Conservation (phyloP, 2,113 vertebrate species). For the Chauna torquata region DNA sequence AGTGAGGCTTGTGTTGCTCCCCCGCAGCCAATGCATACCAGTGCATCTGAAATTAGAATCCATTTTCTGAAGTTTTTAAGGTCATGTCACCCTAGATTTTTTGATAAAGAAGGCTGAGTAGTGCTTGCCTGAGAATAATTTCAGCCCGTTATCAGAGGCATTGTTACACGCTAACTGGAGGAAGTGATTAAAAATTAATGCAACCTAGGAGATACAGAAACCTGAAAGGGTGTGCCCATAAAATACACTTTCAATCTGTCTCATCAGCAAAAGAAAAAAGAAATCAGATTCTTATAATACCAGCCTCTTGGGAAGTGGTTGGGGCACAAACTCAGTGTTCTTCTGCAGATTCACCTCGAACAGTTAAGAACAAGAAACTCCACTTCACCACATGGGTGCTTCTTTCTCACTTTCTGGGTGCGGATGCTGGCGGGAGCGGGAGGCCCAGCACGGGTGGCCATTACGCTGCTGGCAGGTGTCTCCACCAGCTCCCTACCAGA, state of each 20-base stretch:
- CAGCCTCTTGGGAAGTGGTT: slow-evolving; percentile 58
- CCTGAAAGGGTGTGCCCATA: slow-evolving; percentile 83
- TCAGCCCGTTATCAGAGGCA: neutral
- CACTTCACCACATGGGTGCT: neutral
- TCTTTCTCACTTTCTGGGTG: neutral
- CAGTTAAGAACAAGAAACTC: neutral
- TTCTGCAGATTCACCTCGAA: neutral
- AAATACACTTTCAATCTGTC: slow-evolving; percentile 80
- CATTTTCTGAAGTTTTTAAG: slow-evolving; percentile 34
- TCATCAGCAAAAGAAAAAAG: slow-evolving; percentile 76
- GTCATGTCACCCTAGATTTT: slow-evolving; percentile 48
- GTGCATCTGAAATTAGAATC: neutral
- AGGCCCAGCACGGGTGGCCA: slow-evolving; percentile 13
- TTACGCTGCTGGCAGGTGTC: neutral
- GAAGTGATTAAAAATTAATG: slow-evolving; percentile 90
- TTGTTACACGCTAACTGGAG: slow-evolving; percentile 76
- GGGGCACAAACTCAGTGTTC: slow-evolving; percentile 42
- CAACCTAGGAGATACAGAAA: slow-evolving; percentile 83
- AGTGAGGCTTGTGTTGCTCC: neutral
- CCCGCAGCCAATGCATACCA: neutral
- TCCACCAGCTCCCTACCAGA: too few relatives aligned
- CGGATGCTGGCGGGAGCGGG: neutral
- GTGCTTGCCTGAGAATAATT: neutral
- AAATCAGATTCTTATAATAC: slow-evolving; percentile 55
- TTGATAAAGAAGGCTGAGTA: neutral